Evolutionary conservation across 1,140 invertebrate genomes (phyloP).

Genomic region (Campodea augens): DNA sequence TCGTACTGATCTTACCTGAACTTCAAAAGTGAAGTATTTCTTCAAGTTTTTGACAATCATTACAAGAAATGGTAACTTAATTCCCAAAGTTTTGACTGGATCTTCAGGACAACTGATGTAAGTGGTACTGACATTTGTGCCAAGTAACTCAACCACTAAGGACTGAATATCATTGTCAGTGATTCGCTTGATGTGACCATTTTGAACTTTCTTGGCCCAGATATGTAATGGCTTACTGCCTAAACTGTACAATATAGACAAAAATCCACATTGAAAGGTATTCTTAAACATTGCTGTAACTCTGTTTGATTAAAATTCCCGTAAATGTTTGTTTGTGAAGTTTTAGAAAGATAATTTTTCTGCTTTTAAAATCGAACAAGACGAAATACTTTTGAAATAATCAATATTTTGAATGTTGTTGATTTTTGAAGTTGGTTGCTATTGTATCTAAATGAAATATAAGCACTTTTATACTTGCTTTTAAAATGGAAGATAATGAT

Average conservation of each 20-base stretch:
- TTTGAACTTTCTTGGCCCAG: slow-evolving; percentile 93
- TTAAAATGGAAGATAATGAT: no score
- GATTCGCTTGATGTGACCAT: slow-evolving; percentile 98
- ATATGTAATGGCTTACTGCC: slow-evolving; percentile 97
- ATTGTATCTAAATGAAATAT: no score
- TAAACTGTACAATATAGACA: slow-evolving; percentile 97
- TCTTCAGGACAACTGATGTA: slow-evolving; percentile 97
- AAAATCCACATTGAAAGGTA: slow-evolving; percentile 96
- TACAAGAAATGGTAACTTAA: slow-evolving; percentile 94
- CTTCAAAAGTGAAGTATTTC: slow-evolving; percentile 99
- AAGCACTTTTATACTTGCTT: no score
- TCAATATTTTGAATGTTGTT: no score
- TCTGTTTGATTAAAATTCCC: no score
- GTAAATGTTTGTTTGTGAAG: no score
- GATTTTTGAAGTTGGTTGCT: no score
- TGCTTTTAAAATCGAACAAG: no score
- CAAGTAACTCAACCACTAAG: slow-evolving; percentile 93
- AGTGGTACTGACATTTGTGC: slow-evolving; percentile 96
- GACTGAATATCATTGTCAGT: slow-evolving; percentile 99
- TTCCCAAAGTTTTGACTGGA: slow-evolving; percentile 92
- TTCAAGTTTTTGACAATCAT: slow-evolving; percentile 99
- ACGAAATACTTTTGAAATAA: no score
- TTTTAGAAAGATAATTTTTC: no score
- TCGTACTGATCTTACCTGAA: slow-evolving; percentile 53
- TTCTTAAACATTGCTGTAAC: slow-evolving; percentile 97